These are phyloP conservation scores for Pissodes strobi DNA, from an alignment of 1,140 invertebrate species.

Conservation along the genomic window DNA sequence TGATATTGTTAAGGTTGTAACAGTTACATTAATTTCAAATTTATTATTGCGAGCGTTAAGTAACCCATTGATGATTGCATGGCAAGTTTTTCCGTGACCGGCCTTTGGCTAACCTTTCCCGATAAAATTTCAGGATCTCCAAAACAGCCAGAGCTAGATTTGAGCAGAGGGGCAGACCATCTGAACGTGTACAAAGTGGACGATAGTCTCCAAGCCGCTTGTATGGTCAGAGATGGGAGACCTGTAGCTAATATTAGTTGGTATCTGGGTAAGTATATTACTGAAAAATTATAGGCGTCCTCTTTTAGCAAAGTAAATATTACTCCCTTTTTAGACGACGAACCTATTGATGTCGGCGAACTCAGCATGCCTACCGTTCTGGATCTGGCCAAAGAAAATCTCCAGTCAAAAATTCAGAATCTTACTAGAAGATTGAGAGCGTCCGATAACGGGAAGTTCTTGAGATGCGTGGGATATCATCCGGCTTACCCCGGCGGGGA, in stretches of 20 bases:
- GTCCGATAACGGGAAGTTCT: constrained; percentile 66
- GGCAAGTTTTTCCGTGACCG: too few relatives aligned
- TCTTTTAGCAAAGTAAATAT: too few relatives aligned
- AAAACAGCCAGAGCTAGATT: constrained; percentile 60
- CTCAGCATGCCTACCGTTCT: constrained; percentile 60
- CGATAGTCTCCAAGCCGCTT: constrained; percentile 66
- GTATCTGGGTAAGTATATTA: constrained; percentile 63
- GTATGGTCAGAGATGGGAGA: constrained; percentile 68
- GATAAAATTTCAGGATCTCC: too few relatives aligned
- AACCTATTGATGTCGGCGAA: constrained; percentile 61
- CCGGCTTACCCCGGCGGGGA: constrained; percentile 60
- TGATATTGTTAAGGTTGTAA: too few relatives aligned
- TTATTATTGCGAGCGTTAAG: too few relatives aligned
- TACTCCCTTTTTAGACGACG: constrained; percentile 59
- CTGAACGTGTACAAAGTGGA: constrained; percentile 61
- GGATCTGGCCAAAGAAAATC: constrained; percentile 56
- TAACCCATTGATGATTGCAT: too few relatives aligned
- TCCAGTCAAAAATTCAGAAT: constrained; percentile 66
- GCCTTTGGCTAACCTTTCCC: too few relatives aligned
- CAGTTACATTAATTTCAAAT: too few relatives aligned
- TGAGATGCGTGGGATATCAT: constrained; percentile 70
- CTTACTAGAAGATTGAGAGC: constrained; percentile 63
- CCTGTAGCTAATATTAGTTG: constrained; percentile 74
- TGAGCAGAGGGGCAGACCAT: constrained; percentile 57
- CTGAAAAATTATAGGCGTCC: too few relatives aligned